Evolutionary conservation across 1,140 invertebrate genomes (phyloP).

Genomic region (Cherax quadricarinatus): DNA sequence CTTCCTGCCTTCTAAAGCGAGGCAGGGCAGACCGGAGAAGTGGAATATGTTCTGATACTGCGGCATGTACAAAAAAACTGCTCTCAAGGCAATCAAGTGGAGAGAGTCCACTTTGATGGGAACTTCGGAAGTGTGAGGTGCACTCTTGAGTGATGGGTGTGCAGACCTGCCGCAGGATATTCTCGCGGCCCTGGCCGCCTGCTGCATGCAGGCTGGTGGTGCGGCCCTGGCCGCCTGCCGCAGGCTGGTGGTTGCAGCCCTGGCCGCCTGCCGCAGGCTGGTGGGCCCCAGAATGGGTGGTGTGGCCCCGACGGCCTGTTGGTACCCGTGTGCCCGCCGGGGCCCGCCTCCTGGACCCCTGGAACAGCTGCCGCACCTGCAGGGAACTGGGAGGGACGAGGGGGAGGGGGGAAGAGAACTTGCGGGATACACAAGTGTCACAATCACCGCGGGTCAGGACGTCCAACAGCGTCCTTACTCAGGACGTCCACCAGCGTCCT

Average conservation of each 20-base stretch:
- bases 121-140: slow-evolving; percentile 59
- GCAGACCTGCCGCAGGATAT: not conserved
- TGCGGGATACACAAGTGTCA: slow-evolving; percentile 48
- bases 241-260: not conserved
- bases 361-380: slow-evolving; percentile 1
- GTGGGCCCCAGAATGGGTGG: not conserved
- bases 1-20: slow-evolving; percentile 46
- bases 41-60: slow-evolving; percentile 42
- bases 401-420: not conserved
- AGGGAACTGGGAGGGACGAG: no score
- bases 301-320: slow-evolving; percentile 4
- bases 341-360: slow-evolving; percentile 2
- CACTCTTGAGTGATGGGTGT: slow-evolving; percentile 9
- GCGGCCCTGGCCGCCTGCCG: not conserved
- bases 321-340: slow-evolving; percentile 42
- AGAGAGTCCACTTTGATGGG: slow-evolving; percentile 63
- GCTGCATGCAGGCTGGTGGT: no score
- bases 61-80: slow-evolving; percentile 63
- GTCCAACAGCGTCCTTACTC: slow-evolving; percentile 60
- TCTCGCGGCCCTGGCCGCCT: not conserved
- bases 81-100: slow-evolving; percentile 69
- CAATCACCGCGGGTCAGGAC: slow-evolving; percentile 37
- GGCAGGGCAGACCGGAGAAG: slow-evolving; percentile 39
- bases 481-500: slow-evolving; percentile 59
- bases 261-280: no score